Evolutionary conservation across 2,888 invertebrate genomes (phyloP).

Genomic region (Lycocerus yunnanus): DNA sequence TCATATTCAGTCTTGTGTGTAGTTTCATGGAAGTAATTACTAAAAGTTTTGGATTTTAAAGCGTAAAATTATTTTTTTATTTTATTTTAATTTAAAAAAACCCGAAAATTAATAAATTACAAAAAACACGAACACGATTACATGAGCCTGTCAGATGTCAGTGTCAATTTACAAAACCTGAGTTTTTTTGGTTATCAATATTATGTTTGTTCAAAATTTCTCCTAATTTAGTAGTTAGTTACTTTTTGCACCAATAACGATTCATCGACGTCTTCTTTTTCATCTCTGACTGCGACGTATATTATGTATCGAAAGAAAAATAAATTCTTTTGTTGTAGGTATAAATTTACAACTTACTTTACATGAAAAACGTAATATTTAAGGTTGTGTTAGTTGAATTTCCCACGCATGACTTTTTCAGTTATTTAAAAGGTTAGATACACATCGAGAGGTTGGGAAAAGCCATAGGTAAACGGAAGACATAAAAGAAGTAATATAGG

Average conservation of each 20-base stretch:
- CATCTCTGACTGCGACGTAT: not conserved
- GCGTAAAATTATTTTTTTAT: not conserved
- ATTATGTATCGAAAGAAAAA: not conserved
- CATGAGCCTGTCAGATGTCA: not conserved
- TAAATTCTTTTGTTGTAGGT: not conserved
- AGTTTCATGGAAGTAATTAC: not conserved
- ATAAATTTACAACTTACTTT: not conserved
- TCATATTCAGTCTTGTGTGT: not conserved
- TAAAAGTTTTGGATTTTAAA: not conserved
- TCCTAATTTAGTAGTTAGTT: not conserved
- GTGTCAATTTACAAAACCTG: not conserved
- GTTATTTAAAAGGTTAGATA: not conserved
- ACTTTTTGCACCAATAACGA: not conserved
- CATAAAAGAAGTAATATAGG: constrained; percentile 15
- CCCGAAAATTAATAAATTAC: not conserved
- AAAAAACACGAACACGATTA: not conserved
- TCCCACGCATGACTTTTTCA: not conserved
- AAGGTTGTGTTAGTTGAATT: not conserved
- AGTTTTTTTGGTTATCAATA: not conserved
- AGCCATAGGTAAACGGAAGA: constrained; percentile 11
- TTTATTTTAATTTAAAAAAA: not conserved
- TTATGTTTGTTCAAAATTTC: not conserved
- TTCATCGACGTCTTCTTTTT: not conserved
- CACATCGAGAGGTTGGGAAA: not conserved
- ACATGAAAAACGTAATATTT: not conserved